A percentile compares a stretch with the other conserved stretches of the same genome.
phyloP scores from a whole-genome alignment of 1,140 invertebrate species.

The Steinernema feltiae region DNA sequence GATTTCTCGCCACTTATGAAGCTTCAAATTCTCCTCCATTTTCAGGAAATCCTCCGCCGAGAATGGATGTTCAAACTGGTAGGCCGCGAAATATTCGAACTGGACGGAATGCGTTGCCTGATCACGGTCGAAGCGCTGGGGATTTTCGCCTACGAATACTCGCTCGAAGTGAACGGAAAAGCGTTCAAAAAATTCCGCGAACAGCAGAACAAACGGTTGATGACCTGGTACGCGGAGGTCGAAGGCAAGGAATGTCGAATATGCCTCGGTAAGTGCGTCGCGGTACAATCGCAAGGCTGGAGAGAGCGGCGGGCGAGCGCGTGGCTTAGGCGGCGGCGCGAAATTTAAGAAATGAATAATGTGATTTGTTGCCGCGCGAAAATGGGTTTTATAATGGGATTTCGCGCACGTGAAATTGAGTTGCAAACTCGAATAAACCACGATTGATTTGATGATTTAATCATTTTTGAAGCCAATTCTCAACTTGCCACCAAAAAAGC shows the following conservation, averaged over 20 bases:
- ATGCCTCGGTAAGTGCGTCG: slow-evolving; percentile 66
- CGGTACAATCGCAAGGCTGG: background rate
- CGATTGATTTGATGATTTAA: no score
- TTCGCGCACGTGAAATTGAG: background rate
- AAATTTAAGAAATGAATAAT: background rate
- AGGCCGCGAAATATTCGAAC: slow-evolving; percentile 66
- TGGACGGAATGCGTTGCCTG: slow-evolving; percentile 63
- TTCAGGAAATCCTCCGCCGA: slow-evolving; percentile 69
- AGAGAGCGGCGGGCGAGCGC: background rate
- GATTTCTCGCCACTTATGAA: background rate
- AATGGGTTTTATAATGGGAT: background rate
- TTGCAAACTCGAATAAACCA: background rate
- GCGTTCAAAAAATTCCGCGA: slow-evolving; percentile 72
- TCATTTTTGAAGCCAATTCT: no score
- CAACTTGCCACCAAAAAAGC: no score
- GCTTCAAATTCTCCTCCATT: slow-evolving; percentile 11
- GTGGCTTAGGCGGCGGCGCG: background rate
- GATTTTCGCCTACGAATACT: slow-evolving; percentile 74
- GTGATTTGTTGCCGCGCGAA: slow-evolving; percentile 9
- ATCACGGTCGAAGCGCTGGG: slow-evolving; percentile 71
- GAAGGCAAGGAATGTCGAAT: slow-evolving; percentile 63
- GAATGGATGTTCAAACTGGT: slow-evolving; percentile 86
- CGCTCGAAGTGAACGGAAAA: slow-evolving; percentile 69
- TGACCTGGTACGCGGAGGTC: slow-evolving; percentile 64
- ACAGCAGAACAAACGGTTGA: slow-evolving; percentile 68